Evolutionary conservation across 2,888 invertebrate genomes (phyloP), one percentile per base, ranked within the genome.

Genomic region (Tenthredo mesomela): DNA sequence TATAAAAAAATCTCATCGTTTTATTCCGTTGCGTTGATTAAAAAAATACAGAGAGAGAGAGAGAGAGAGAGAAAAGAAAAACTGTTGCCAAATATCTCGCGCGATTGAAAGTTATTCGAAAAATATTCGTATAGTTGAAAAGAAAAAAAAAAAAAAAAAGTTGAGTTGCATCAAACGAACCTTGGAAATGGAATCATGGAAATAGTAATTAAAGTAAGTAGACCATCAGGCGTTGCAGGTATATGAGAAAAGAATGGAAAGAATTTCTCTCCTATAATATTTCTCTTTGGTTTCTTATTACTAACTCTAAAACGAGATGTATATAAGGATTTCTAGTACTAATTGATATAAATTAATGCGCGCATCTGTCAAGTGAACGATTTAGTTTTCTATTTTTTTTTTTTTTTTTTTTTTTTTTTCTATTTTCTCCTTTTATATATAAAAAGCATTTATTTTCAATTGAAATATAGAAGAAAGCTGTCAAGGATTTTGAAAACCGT

Each of bases 181-280:
- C 9, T 73, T 47, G 33, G 15, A 77, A 77, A 77, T 54, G 33
- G n/a, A 50, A 77, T 54, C 50, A 77, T 18, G n/a, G 18, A 15
- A 7, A 29, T 80, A 61, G 80, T 61, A 80, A 80, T 80, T 61
- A 40, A 80, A 80, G 18, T 80, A 80, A 80, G 80, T 80, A 80
- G 80, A 80, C 61, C 50, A 80, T 21, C 80, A 4, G 1, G 40
- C 6, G 25, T 2, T 61, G 33, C 1, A 33, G 12, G 33, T 33
- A 33, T 75, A 10, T n/a, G n/a, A 33, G 29, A 25, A 67, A 54
- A 33, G 29, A 77, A 54, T 54, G 54, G 18, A 54, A 77, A 54
- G 54, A 77, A 77, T 77, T 29, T 77, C 47, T 77, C 18, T 77
- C 18, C 29, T 6, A 9, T 77, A 29, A 29, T 77, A 21, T 29